These are phyloP conservation scores for Drosophila tristis DNA, from an alignment of 1,140 invertebrate species.

Conservation along the genomic window DNA sequence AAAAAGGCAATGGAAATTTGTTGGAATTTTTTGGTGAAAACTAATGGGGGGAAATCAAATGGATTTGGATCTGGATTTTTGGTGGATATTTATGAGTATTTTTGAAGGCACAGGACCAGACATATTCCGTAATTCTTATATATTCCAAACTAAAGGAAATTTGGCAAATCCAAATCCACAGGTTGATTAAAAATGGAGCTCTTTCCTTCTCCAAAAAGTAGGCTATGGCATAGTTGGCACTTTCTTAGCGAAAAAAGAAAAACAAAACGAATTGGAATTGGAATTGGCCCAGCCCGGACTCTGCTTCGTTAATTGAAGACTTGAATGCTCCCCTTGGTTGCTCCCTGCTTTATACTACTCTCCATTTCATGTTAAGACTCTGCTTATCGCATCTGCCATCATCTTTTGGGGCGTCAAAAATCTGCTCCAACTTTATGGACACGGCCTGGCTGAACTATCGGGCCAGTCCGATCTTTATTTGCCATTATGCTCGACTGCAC, in stretches of 20 bases:
- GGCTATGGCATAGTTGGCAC: background rate
- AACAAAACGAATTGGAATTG: too few relatives aligned
- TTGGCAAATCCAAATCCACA: too few relatives aligned
- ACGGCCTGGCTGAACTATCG: conserved; percentile 57
- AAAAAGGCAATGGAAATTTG: conserved; percentile 9
- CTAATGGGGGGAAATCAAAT: background rate
- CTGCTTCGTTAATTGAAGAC: background rate
- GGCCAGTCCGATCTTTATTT: conserved; percentile 65
- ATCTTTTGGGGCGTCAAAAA: conserved; percentile 66
- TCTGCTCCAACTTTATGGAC: conserved; percentile 69
- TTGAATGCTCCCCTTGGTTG: background rate
- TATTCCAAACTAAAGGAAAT: too few relatives aligned
- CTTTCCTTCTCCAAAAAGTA: background rate
- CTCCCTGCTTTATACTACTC: background rate
- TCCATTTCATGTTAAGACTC: conserved; percentile 11
- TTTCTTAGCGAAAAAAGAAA: background rate
- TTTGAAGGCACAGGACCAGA: too few relatives aligned
- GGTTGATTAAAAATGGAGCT: too few relatives aligned
- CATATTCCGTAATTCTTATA: too few relatives aligned
- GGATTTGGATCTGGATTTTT: background rate
- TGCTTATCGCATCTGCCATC: conserved; percentile 27
- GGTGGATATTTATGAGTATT: background rate
- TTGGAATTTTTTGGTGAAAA: too few relatives aligned
- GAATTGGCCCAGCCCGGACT: too few relatives aligned
- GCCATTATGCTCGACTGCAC: conserved; percentile 67